A percentile compares a stretch with the other conserved stretches of the same genome.
These are phyloP conservation scores for Poeciliopsis turrubarensis DNA, from an alignment of 2,113 vertebrate genomes.

Conservation along the genomic window DNA sequence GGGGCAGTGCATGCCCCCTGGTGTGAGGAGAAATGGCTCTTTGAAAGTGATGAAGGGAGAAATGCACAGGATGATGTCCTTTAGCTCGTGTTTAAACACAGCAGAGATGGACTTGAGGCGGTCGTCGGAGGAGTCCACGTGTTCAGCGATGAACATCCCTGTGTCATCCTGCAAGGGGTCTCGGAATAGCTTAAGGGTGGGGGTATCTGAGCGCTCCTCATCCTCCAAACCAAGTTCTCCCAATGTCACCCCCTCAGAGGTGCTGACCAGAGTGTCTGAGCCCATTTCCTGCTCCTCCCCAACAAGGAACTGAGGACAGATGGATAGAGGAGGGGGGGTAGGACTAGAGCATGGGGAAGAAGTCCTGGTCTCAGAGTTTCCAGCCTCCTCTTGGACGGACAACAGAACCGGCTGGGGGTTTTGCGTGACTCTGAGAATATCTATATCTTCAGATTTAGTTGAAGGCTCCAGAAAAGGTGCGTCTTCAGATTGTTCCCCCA, in stretches of 20 bases:
- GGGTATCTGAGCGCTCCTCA: slow-evolving; percentile 76
- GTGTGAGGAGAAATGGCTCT: slow-evolving; percentile 91
- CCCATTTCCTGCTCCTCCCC: slow-evolving; percentile 73
- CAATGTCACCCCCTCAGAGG: slow-evolving; percentile 10
- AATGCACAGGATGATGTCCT: slow-evolving; percentile 94
- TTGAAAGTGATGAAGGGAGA: slow-evolving; percentile 92
- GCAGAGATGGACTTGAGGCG: slow-evolving; percentile 88
- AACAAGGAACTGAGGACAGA: slow-evolving; percentile 81
- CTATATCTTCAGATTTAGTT: slow-evolving; percentile 38
- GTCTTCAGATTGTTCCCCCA: slow-evolving; percentile 70
- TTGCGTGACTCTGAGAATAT: slow-evolving; percentile 33
- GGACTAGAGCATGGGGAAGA: slow-evolving; percentile 61
- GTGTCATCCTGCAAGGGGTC: slow-evolving; percentile 97
- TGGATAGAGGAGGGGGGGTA: slow-evolving; percentile 36
- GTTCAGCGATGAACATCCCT: slow-evolving; percentile 88
- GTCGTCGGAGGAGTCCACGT: slow-evolving; percentile 91
- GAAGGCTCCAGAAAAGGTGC: slow-evolving; percentile 62
- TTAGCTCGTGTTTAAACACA: slow-evolving; percentile 93
- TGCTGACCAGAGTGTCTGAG: slow-evolving; percentile 33
- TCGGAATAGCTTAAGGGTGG: slow-evolving; percentile 86
- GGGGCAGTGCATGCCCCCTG: slow-evolving; percentile 89
- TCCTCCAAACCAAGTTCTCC: slow-evolving; percentile 59
- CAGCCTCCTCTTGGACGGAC: slow-evolving; percentile 14
- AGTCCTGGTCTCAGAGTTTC: slow-evolving; percentile 31
- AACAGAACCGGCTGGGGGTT: slow-evolving; percentile 2